phyloP scores from a whole-genome alignment of 2,797 vertebrate species.

The Ataeniobius toweri region DNA sequence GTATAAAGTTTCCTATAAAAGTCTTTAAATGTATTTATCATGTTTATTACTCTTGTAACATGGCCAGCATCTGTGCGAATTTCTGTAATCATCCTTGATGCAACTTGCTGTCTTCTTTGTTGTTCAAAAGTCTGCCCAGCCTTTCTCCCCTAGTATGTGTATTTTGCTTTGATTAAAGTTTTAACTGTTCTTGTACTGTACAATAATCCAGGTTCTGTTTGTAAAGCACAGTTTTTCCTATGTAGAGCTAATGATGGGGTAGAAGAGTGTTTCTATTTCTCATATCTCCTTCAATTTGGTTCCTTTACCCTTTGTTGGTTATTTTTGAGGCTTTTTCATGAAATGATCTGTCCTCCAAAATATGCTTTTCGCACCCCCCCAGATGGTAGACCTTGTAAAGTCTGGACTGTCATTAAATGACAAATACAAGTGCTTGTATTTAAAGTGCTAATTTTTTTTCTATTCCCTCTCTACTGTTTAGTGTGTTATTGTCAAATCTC shows the following conservation, averaged over 20 bases:
- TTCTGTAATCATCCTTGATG: too few relatives aligned
- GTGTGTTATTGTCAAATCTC: background rate
- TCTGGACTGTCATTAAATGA: background rate
- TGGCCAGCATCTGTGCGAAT: too few relatives aligned
- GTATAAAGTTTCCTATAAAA: background rate
- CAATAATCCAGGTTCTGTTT: background rate
- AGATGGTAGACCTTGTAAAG: background rate
- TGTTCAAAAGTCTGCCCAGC: too few relatives aligned
- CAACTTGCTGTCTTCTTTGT: too few relatives aligned
- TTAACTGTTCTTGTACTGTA: background rate
- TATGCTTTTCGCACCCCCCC: background rate
- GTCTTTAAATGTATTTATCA: background rate
- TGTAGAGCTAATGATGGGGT: background rate
- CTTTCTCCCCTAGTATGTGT: too few relatives aligned
- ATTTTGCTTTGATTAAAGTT: too few relatives aligned
- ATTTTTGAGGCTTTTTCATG: background rate
- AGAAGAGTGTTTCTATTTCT: background rate
- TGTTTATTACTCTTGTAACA: too few relatives aligned
- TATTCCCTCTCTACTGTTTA: background rate
- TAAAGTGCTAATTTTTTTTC: background rate
- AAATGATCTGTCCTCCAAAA: background rate
- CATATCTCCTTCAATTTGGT: background rate
- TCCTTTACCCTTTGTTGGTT: background rate
- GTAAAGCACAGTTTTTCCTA: background rate
- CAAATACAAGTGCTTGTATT: background rate